phyloP scores from a whole-genome alignment of 2,888 invertebrate species.

The Spisula subtruncata region DNA sequence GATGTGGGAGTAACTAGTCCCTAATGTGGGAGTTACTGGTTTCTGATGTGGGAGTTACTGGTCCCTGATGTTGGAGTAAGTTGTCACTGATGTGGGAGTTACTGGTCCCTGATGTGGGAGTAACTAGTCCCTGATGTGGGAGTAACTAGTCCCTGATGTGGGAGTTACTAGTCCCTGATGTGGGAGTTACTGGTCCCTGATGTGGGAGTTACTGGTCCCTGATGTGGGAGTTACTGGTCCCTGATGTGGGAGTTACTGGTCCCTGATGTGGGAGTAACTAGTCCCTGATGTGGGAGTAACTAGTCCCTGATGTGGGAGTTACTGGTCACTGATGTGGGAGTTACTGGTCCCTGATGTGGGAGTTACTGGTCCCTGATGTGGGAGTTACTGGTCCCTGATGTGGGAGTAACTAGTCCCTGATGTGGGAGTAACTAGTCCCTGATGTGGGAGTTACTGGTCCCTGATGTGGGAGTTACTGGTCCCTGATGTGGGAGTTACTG shows the following conservation, averaged over 20 bases:
- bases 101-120: background rate
- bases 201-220: slow-evolving; percentile 17
- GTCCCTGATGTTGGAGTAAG: no score
- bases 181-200: slow-evolving; percentile 6
- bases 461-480: no score
- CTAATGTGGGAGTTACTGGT: no score
- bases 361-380: background rate
- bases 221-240: no score
- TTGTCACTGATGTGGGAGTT: background rate
- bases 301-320: background rate
- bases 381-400: slow-evolving; percentile 13
- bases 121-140: background rate
- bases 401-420: background rate
- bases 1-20: background rate
- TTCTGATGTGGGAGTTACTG: background rate
- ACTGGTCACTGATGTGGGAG: no score
- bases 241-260: background rate
- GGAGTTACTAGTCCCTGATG: no score
- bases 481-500: no score
- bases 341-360: slow-evolving; percentile 17
- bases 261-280: no score
- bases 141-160: slow-evolving; percentile 6
- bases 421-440: no score
- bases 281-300: slow-evolving; percentile 18
- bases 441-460: background rate